These are phyloP conservation scores for Colinus virginianus DNA, from an alignment of 2,113 vertebrate genomes.

Conservation along the genomic window DNA sequence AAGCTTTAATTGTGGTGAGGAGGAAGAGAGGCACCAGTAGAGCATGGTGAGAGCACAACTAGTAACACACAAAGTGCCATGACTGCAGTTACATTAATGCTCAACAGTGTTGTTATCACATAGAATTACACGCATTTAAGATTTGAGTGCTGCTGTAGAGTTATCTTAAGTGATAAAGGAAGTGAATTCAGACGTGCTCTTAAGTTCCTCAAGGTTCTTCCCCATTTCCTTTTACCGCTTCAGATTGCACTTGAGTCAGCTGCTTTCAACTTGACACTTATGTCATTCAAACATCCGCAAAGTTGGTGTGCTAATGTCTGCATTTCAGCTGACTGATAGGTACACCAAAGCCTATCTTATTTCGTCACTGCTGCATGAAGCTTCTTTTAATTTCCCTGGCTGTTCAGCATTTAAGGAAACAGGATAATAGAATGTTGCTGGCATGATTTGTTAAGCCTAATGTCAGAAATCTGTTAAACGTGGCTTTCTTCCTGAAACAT, in stretches of 20 bases:
- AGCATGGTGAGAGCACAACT: not conserved
- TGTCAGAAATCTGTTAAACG: conserved; percentile 10
- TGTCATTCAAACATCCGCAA: conserved; percentile 23
- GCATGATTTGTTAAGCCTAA: not conserved
- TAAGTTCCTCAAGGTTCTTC: conserved; percentile 33
- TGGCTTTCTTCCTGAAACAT: not conserved
- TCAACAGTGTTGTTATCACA: not conserved
- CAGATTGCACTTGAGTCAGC: conserved; percentile 47
- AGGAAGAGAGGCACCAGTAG: not conserved
- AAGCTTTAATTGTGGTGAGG: not conserved
- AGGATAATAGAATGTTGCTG: not conserved
- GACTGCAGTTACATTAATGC: not conserved
- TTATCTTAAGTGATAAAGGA: not conserved
- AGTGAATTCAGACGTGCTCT: not conserved
- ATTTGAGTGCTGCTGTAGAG: not conserved
- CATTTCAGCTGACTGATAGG: conserved; percentile 26
- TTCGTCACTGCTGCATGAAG: conserved; percentile 2
- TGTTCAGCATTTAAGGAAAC: conserved; percentile 11
- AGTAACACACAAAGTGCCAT: not conserved
- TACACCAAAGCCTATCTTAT: conserved; percentile 36
- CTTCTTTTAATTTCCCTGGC: conserved; percentile 21
- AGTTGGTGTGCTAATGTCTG: not conserved
- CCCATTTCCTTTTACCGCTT: conserved; percentile 1
- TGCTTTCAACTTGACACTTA: conserved; percentile 46
- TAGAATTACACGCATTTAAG: not conserved